Conservation (phyloP, 2,113 vertebrate genomes). For the Silurus asotus region DNA sequence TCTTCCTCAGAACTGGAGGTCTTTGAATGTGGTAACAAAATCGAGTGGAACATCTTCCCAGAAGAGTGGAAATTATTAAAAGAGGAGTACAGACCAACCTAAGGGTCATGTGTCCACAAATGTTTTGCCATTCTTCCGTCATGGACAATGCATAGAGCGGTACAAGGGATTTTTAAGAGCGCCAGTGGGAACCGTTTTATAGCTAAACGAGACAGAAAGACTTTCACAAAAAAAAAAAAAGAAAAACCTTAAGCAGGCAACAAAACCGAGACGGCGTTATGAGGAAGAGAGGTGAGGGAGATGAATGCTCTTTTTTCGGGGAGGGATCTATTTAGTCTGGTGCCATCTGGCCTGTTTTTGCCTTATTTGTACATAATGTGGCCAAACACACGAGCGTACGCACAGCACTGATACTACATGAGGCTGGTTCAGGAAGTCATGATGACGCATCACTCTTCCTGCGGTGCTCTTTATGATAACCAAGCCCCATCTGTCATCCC, state of each 20-base stretch:
- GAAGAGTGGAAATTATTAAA: too few relatives aligned
- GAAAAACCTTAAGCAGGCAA: not conserved
- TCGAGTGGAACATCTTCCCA: too few relatives aligned
- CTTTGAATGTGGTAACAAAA: too few relatives aligned
- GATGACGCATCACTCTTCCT: slow-evolving; percentile 67
- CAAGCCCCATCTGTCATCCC: slow-evolving; percentile 12
- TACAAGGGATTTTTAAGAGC: not conserved
- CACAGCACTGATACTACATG: slow-evolving; percentile 31
- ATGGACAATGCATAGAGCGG: not conserved
- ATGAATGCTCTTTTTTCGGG: slow-evolving; percentile 5
- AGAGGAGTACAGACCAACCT: too few relatives aligned
- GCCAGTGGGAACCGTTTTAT: not conserved
- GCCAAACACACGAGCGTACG: slow-evolving; percentile 25
- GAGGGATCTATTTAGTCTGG: slow-evolving; percentile 48
- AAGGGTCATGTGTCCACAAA: too few relatives aligned
- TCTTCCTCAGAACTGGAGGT: too few relatives aligned
- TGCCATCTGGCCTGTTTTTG: slow-evolving; percentile 64
- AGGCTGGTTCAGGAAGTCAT: slow-evolving; percentile 67
- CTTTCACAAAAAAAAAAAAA: not conserved
- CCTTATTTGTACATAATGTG: slow-evolving; percentile 76
- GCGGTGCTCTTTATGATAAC: slow-evolving; percentile 35
- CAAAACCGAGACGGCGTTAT: slow-evolving; percentile 19
- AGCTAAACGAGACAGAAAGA: not conserved
- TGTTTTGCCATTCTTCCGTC: too few relatives aligned
- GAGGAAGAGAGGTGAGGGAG: slow-evolving; percentile 25